phyloP scores from a whole-genome alignment of 2,888 invertebrate genomes.

The Thecocarcelia acutangulata region DNA sequence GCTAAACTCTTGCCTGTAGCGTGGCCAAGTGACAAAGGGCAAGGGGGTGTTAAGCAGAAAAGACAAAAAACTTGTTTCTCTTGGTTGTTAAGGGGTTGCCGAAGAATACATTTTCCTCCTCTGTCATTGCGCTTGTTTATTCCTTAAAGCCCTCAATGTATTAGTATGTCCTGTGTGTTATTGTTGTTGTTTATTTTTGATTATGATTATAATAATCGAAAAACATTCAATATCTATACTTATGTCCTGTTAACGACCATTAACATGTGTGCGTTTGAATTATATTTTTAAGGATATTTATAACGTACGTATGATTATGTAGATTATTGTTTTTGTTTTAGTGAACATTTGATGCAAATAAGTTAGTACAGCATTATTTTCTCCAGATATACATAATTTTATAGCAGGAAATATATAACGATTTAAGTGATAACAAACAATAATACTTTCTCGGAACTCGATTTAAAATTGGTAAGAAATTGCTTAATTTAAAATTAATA shows the following conservation, averaged over 20 bases:
- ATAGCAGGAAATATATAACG: no score
- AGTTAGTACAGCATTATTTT: no score
- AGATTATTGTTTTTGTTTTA: conserved; percentile 33
- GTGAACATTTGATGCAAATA: background rate
- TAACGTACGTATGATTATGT: conserved; percentile 42
- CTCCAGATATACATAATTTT: no score
- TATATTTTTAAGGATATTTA: conserved; percentile 43
- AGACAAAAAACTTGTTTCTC: conserved; percentile 2
- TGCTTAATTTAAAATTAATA: no score
- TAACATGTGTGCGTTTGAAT: conserved; percentile 57
- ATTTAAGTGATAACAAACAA: no score
- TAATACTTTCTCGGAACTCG: no score
- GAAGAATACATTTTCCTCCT: conserved; percentile 27
- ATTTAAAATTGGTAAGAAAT: no score
- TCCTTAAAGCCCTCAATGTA: conserved; percentile 52
- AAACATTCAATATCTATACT: conserved; percentile 81
- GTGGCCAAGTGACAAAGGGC: background rate
- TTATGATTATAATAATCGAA: conserved; percentile 78
- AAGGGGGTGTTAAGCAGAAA: conserved; percentile 19
- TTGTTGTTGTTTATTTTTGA: conserved; percentile 37
- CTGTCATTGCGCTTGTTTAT: conserved; percentile 55
- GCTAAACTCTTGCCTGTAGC: conserved; percentile 11
- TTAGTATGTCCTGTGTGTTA: conserved; percentile 31
- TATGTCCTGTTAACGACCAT: conserved; percentile 72
- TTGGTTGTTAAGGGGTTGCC: conserved; percentile 55